Evolutionary conservation across 2,797 vertebrate genomes (phyloP).

Genomic region (Poeciliopsis gracilis): DNA sequence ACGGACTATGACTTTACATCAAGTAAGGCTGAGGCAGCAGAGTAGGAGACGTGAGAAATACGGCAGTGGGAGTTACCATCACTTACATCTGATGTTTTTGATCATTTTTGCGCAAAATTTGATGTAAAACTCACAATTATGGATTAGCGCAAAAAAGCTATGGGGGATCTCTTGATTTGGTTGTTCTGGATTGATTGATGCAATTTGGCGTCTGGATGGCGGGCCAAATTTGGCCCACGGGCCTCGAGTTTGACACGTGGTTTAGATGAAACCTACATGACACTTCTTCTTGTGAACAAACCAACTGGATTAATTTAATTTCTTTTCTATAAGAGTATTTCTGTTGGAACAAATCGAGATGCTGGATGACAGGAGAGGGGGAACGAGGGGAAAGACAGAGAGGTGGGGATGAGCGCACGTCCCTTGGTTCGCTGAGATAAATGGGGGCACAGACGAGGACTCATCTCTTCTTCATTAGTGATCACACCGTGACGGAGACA

Average conservation of each 20-base stretch:
- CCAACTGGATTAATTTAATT: conserved; percentile 37
- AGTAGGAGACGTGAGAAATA: no score
- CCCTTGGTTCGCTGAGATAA: conserved; percentile 72
- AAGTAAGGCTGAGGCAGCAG: no score
- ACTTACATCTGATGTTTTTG: no score
- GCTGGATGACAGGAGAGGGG: conserved; percentile 26
- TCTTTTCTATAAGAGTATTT: conserved; percentile 34
- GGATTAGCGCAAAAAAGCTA: no score
- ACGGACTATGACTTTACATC: no score
- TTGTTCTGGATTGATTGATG: no score
- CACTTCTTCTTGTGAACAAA: conserved; percentile 27
- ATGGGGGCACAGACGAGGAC: conserved; percentile 77
- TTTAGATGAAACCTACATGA: conserved; percentile 18
- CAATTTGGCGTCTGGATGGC: no score
- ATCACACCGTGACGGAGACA: conserved; percentile 78
- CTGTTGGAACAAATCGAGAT: conserved; percentile 23
- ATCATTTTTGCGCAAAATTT: no score
- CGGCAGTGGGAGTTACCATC: no score
- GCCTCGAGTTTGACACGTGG: neutral
- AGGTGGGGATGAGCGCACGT: conserved; percentile 55
- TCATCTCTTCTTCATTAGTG: conserved; percentile 83
- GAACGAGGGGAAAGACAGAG: conserved; percentile 44
- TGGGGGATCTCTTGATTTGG: no score
- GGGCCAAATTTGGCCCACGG: no score
- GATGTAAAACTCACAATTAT: no score